phyloP scores from a whole-genome alignment of 2,888 invertebrate species.

The Sarcophaga carnaria region DNA sequence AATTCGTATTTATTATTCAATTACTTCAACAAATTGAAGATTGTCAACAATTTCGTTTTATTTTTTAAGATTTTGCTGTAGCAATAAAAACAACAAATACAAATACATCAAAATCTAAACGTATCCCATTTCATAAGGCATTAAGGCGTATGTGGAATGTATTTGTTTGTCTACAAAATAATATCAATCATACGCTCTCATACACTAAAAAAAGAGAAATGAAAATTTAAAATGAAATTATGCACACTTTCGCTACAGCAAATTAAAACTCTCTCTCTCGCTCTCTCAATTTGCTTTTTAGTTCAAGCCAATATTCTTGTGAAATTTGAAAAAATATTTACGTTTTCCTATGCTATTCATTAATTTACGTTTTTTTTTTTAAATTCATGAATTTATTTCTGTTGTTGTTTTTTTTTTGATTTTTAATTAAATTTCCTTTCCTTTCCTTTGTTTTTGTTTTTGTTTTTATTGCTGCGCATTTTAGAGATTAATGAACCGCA shows the following conservation, averaged over 20 bases:
- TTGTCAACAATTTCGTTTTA: constrained; percentile 22
- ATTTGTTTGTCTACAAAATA: not conserved
- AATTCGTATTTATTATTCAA: constrained; percentile 30
- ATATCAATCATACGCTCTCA: constrained; percentile 23
- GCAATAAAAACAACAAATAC: not conserved
- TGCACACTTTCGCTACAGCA: no score
- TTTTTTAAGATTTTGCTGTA: no score
- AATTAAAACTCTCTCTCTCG: no score
- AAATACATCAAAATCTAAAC: no score
- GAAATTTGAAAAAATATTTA: not conserved
- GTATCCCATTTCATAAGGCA: no score
- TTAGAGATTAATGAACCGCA: constrained; percentile 49
- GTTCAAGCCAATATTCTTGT: not conserved
- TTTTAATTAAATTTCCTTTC: constrained; percentile 17
- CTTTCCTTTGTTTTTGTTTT: no score
- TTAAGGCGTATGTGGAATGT: not conserved
- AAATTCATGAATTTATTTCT: not conserved
- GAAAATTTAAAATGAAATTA: no score
- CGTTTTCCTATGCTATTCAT: not conserved
- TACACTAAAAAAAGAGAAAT: no score
- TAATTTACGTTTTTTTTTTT: not conserved
- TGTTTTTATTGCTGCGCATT: not conserved
- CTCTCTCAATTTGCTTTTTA: no score
- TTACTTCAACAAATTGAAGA: constrained; percentile 26
- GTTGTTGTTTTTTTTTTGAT: not conserved